phyloP scores from a whole-genome alignment of 2,888 invertebrate genomes.

The Brachycybe producta region DNA sequence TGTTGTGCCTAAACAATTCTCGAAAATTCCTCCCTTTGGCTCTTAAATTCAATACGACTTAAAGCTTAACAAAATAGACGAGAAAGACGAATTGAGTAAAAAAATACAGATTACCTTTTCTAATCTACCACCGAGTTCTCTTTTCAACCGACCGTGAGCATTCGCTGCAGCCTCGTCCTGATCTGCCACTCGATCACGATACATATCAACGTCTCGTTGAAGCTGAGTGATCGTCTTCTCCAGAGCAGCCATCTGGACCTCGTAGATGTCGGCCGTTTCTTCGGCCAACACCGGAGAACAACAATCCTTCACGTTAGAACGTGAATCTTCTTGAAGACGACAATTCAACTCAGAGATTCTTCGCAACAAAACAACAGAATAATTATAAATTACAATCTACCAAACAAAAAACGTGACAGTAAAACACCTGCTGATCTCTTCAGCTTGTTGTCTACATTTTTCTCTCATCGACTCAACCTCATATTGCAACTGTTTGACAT shows the following conservation, averaged over 20 bases:
- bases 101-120: slow-evolving; percentile 17
- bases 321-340: no score
- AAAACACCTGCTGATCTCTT: no score
- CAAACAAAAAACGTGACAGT: no score
- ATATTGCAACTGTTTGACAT: no score
- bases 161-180: slow-evolving; percentile 26
- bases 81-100: not conserved
- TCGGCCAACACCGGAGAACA: slow-evolving; percentile 5
- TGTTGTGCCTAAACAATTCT: not conserved
- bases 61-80: not conserved
- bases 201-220: slow-evolving; percentile 17
- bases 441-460: no score
- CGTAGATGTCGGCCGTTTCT: slow-evolving; percentile 18
- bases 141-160: slow-evolving; percentile 14
- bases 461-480: no score
- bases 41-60: not conserved
- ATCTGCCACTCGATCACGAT: slow-evolving; percentile 12
- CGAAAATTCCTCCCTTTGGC: not conserved
- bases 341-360: no score
- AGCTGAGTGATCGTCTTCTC: slow-evolving; percentile 20
- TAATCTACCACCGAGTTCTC: slow-evolving; percentile 17
- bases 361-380: no score
- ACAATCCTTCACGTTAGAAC: no score
- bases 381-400: no score
- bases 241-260: slow-evolving; percentile 21